A percentile compares a stretch with the other conserved stretches of the same genome.
phyloP scores from a whole-genome alignment of 2,113 vertebrate genomes.

The Raja brachyura region DNA sequence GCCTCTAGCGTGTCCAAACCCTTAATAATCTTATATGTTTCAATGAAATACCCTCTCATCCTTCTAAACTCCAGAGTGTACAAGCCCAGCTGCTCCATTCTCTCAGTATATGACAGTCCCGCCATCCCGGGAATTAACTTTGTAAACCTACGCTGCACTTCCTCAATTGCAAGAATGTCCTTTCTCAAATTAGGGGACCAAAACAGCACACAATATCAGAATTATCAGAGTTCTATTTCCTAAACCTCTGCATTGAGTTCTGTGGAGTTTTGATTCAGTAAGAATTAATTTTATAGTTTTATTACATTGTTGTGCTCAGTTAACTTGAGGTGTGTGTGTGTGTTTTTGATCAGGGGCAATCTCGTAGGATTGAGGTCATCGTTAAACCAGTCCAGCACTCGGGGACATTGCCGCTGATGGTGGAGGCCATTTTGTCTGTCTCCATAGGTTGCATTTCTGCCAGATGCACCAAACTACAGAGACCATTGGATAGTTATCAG shows the following conservation, averaged over 20 bases:
- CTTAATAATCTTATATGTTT: too few relatives aligned
- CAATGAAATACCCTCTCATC: too few relatives aligned
- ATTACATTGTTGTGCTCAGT: not conserved
- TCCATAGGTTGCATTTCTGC: slow-evolving; percentile 86
- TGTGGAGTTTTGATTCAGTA: too few relatives aligned
- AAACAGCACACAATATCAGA: too few relatives aligned
- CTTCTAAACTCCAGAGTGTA: too few relatives aligned
- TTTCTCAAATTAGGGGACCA: too few relatives aligned
- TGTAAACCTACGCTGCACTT: too few relatives aligned
- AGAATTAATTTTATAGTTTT: not conserved
- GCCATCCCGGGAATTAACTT: too few relatives aligned
- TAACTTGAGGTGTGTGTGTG: slow-evolving; percentile 1
- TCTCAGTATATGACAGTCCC: too few relatives aligned
- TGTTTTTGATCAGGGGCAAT: slow-evolving; percentile 74
- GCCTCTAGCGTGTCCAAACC: too few relatives aligned
- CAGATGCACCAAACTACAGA: slow-evolving; percentile 83
- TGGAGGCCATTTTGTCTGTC: slow-evolving; percentile 82
- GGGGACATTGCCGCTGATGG: slow-evolving; percentile 85
- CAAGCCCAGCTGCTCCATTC: too few relatives aligned
- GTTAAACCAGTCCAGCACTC: slow-evolving; percentile 88
- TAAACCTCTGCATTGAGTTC: not conserved
- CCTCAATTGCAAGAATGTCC: too few relatives aligned
- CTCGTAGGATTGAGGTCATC: slow-evolving; percentile 81
- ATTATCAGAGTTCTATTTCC: not conserved
- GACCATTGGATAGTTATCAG: slow-evolving; percentile 95